Base-by-base conservation (phyloP, 2,888 invertebrate species). In the Lymantria monacha region DNA sequence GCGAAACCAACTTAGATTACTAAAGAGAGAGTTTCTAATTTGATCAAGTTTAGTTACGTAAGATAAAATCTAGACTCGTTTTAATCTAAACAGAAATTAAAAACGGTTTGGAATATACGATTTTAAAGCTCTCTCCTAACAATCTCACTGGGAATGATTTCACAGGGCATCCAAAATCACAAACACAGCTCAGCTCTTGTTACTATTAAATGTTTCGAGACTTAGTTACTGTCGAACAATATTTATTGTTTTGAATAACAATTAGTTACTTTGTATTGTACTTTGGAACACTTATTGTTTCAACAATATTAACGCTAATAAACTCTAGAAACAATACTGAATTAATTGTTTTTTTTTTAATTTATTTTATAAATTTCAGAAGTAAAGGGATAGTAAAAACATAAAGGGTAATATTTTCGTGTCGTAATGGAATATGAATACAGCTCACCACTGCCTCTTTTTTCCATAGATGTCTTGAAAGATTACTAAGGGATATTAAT, bases 161-260 rank as follows among this genome's bases (percentile, higher is more conserved):
- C 33, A 53, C 22, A 22, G 22, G 22, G 22, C 5, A 22, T 22
- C 22, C 3, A 22, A 22, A 22, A 49, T 36, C 14, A 43, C 50
- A 46, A 37, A 15, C 8, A 46, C 12, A 48, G 37, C 46, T 12
- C 43, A 42, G n/a, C 13, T 15, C 12, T n/a, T 33, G 14, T 41
- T 44, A 11, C 38, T 49, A 37, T 48, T 63, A 41, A 38, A 52
- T 8, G 44, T 14, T 41, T 45, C 43, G 47, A 48, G 12, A 42
- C 15, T 41, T 53, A 51, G 51, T 60, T 48, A 64, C 57, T 49
- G 61, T 49, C 33, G 15, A 56, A 49, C 53, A 48, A 46, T 46
- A 44, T 7, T 33, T 56, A 46, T 53, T 63, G 53, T 61, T 57
- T 38, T 42, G 13, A 36, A 9, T 14, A 51, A 57, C 44, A 60